Base-by-base conservation (phyloP, 2,888 invertebrate genomes). In the Dicycla oo region DNA sequence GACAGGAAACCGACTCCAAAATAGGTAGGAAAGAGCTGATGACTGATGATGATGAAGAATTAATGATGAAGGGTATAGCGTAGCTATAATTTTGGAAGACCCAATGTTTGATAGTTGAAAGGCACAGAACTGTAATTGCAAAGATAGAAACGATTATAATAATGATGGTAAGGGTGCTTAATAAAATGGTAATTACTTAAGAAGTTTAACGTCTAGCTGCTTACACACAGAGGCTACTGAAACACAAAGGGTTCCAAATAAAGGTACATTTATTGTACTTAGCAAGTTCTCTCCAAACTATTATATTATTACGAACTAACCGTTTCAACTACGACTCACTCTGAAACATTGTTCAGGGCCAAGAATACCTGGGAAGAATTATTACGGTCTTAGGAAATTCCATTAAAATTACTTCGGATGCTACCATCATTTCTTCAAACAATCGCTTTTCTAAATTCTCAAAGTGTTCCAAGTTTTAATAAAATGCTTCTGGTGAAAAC, bases 401-500 rank as follows among this genome's bases (percentile, higher is more conserved):
- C 40, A 69, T 69, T 69, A 71, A 54, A 30, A 23, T n/a, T 23
- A 20, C 45, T 80, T 67, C 20, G 15, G 30, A 64, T 23, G 20
- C 23, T 71, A 56, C 43, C 45, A 38, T n/a, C 20, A 56, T 66
- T 65, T 47, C 40, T 45, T 54, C 54, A 66, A 69, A 72, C 68
- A 73, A 82, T 63, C 6, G 49, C 65, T 65, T 58, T 62, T 26
- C 49, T 45, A 51, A 68, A 65, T 78, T 70, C 67, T 64, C 40
- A 34, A 43, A 60, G 57, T 26, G 30, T 47, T 62, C 20, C 11
- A 58, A 63, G 68, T 60, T 62, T 72, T 82, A 77, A 47, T 82
- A 78, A 65, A 82, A 60, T 62, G 15, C 47, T 66, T 49, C 56
- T 34, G 45, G 43, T 20, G 30, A 34, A n/a, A 66, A 63, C 54